Conservation (phyloP, 2,888 invertebrate genomes). For the Phymatocera aterrima region DNA sequence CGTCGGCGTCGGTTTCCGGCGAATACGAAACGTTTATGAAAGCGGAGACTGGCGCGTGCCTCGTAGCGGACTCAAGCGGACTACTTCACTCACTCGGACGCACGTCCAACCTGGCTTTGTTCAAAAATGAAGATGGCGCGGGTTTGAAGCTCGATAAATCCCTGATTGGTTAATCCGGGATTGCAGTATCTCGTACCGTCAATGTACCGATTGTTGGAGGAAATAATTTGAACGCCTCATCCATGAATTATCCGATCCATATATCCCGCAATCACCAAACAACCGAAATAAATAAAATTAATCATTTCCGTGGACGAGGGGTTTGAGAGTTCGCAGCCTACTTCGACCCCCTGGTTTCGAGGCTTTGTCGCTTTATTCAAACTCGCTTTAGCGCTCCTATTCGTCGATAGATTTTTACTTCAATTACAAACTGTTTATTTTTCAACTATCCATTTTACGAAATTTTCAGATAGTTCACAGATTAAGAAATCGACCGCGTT, state of each 20-base stretch:
- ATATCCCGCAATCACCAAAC: conserved; percentile 49
- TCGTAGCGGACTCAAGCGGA: conserved; percentile 80
- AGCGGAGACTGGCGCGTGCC: conserved; percentile 73
- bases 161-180: conserved; percentile 73
- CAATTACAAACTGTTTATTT: conserved; percentile 1
- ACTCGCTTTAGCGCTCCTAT: conserved; percentile 56
- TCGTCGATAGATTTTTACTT: conserved; percentile 44
- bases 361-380: conserved; percentile 69
- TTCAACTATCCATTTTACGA: background rate
- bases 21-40: conserved; percentile 58
- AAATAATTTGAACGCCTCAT: conserved; percentile 40
- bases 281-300: conserved; percentile 63
- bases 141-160: conserved; percentile 76
- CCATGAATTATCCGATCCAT: conserved; percentile 50
- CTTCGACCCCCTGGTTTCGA: conserved; percentile 69
- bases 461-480: background rate
- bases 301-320: conserved; percentile 77
- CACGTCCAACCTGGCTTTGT: conserved; percentile 80
- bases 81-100: conserved; percentile 78
- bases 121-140: conserved; percentile 92
- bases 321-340: conserved; percentile 79
- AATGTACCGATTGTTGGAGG: conserved; percentile 38
- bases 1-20: conserved; percentile 72
- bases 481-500: background rate
- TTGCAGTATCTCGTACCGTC: background rate